Base-by-base conservation (phyloP, 37 sponge, comb jelly and placozoan genomes). In the Axinella damicornis region DNA sequence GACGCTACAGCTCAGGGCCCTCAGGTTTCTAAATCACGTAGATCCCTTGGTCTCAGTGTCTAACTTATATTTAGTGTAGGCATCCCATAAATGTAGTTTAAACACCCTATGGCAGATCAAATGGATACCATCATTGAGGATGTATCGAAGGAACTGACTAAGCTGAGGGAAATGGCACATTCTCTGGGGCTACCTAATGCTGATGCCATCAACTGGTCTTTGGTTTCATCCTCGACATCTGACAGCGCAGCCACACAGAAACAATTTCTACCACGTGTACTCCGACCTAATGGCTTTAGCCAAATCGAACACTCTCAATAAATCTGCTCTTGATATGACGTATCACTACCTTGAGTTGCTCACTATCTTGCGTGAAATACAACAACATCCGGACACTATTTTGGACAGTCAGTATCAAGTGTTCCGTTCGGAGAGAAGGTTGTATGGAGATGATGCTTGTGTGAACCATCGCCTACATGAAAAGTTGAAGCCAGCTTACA, bases 181-280 rank as follows among this genome's bases (percentile, higher is more conserved):
- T 34, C 54, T 55, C 40, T 80, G 28, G 19, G 67, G 22, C 55
- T 80, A 12, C 81, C 81, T 35, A 68, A 68, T 80, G 81, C 83
- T 2, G 73, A 82, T 16, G 71, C 70, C 70, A 82, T 82, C n/a
- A 82, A 70, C 71, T 82, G 83, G 83, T 71, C 73, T 24, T 60
- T 82, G 30, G 55, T 71, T 22, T 56, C 0, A 70, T 82, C 83
- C 70, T 70, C 72, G 27, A 58, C 62, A 27, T 82, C 83, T 33
- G 83, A 82, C 56, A 71, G 73, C 6, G 73, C 83, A 57, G 6
- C 73, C 13, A 82, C 83, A 82, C 83, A 82, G 40, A 82, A 82
- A 38, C 53, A 46, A 70, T 69, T 82, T 85, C 46, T 57, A 85
- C 34, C 78, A 77, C 68, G 78, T 85, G 25, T 85, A 85, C 67